Percentiles rank a stretch among this genome's conserved stretches.
Evolutionary conservation across 2,797 vertebrate species (phyloP).

Genomic region (Emys orbicularis): DNA sequence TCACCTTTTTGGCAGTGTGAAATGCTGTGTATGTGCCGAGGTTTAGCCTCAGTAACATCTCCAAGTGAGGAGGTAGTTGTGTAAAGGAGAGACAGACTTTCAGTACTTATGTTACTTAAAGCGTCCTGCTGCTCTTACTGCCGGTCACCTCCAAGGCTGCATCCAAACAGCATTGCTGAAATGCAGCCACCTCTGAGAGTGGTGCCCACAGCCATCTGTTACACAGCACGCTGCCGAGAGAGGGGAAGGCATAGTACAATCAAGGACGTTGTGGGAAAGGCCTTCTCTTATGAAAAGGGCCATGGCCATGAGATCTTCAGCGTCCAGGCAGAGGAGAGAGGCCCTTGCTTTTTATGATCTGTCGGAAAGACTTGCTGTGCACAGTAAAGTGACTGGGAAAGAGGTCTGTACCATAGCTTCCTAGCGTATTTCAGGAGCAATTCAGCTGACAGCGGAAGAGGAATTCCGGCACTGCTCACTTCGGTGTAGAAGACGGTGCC

Average conservation of each 20-base stretch:
- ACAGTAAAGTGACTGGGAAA: not conserved
- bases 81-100: not conserved
- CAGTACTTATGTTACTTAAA: not conserved
- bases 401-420: not conserved
- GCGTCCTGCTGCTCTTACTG: not conserved
- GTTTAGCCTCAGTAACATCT: not conserved
- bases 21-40: not conserved
- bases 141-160: not conserved
- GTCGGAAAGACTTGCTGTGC: not conserved
- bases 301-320: not conserved
- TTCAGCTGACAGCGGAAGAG: not conserved
- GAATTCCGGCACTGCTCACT: not conserved
- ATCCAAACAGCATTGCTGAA: not conserved
- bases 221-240: not conserved
- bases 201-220: not conserved
- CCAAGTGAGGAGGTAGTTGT: not conserved
- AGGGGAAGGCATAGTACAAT: not conserved
- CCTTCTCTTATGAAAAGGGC: not conserved
- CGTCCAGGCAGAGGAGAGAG: not conserved
- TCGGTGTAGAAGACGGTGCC: not conserved
- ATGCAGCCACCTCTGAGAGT: not conserved
- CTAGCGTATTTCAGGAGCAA: not conserved
- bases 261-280: too few species aligned
- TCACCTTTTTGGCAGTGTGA: not conserved
- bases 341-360: not conserved